Conservation (phyloP, 2,797 vertebrate species). For the Apodemus agrarius region DNA sequence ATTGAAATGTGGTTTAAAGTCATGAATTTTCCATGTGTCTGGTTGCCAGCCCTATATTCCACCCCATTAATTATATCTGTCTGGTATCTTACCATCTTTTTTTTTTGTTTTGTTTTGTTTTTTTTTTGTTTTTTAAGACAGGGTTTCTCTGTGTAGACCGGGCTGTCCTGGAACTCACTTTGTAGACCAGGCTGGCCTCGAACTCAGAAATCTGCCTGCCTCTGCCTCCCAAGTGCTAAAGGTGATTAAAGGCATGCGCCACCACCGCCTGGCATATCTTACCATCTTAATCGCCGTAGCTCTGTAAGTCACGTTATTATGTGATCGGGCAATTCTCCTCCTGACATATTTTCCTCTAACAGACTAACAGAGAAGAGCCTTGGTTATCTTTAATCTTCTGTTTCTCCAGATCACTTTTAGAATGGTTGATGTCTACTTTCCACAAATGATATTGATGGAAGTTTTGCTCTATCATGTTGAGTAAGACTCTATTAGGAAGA, state of each 20-base stretch:
- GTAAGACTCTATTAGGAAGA: neutral
- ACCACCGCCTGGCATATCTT: too few species aligned
- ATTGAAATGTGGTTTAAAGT: neutral
- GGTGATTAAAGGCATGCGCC: too few species aligned
- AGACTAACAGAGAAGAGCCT: neutral
- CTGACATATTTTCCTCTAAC: neutral
- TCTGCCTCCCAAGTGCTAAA: too few species aligned
- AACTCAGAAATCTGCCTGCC: too few species aligned
- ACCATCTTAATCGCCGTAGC: neutral
- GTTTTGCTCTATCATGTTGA: neutral
- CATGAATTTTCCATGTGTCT: neutral
- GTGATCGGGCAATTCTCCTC: neutral
- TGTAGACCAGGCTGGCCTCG: too few species aligned
- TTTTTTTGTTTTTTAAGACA: too few species aligned
- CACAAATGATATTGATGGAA: neutral
- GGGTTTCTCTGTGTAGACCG: too few species aligned
- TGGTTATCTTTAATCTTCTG: neutral
- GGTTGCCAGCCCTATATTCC: neutral
- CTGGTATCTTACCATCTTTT: neutral
- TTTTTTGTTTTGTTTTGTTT: too few species aligned
- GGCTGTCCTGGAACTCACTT: too few species aligned
- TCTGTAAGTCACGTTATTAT: neutral
- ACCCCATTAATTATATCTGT: neutral
- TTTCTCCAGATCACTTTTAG: neutral
- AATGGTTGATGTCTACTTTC: conserved; percentile 32